A percentile compares a stretch with the other conserved stretches of the same genome.
Evolutionary conservation across 1,140 invertebrate genomes (phyloP).

Genomic region (Asbolus verrucosus): DNA sequence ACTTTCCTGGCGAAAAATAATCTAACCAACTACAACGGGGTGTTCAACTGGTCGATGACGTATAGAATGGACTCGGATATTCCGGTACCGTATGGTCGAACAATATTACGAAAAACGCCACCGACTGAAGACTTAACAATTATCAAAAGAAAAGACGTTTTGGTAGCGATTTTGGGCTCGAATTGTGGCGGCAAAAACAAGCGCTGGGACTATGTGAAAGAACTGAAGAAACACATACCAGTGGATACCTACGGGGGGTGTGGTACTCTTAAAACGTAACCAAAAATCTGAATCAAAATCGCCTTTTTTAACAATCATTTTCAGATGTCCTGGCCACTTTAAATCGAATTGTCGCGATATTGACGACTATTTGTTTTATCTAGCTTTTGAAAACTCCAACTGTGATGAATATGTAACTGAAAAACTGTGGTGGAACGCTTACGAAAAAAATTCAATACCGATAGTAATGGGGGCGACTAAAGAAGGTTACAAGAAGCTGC

Average conservation of each 20-base stretch:
- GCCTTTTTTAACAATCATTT: no score
- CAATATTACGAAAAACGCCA: constrained; percentile 61
- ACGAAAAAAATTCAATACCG: constrained; percentile 74
- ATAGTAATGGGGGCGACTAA: constrained; percentile 74
- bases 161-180: constrained; percentile 73
- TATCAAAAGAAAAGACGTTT: constrained; percentile 63
- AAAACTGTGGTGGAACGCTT: constrained; percentile 77
- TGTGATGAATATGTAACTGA: constrained; percentile 80
- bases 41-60: constrained; percentile 85
- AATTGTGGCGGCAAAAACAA: constrained; percentile 71
- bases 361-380: constrained; percentile 77
- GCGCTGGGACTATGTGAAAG: constrained; percentile 71
- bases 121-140: constrained; percentile 5
- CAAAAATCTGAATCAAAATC: no score
- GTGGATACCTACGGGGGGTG: constrained; percentile 73
- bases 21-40: constrained; percentile 67
- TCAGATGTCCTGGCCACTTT: constrained; percentile 74
- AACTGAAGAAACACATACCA: constrained; percentile 69
- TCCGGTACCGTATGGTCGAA: constrained; percentile 76
- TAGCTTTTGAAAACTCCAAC: constrained; percentile 81
- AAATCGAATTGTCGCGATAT: constrained; percentile 69
- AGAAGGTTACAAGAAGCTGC: constrained; percentile 67
- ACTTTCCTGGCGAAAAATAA: constrained; percentile 66
- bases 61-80: constrained; percentile 78
- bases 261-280: constrained; percentile 61